Base-by-base conservation (phyloP, 1,140 invertebrate genomes). In the Spodoptera frugiperda region DNA sequence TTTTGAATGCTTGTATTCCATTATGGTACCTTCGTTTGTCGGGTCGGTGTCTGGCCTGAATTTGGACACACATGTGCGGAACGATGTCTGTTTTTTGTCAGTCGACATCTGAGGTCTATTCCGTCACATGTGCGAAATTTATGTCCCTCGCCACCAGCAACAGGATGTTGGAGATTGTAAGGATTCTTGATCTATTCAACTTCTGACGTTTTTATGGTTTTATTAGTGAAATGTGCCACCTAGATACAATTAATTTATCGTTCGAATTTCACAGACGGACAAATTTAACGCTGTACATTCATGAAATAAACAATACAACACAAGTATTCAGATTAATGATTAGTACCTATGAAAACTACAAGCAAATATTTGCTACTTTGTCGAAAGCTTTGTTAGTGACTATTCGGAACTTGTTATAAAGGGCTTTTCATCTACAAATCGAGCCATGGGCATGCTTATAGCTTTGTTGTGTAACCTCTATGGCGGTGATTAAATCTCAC, bases 401-500 rank as follows among this genome's bases (percentile, higher is more conserved):
- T 86, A 86, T 85, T 84, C 75, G 73, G 78, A 77, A 83, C 82
- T 74, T 89, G 89, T 91, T 92, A 91, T 87, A 86, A 88, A 88
- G 82, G 78, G 79, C 72, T 85, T 87, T 76, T 84, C 83, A 82
- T 88, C 89, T 91, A 92, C 89, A 81, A 68, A 77, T 87, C 70
- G 86, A 87, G 85, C 86, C 84, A 88, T 80, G 79, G 83, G 81
- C 91, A 93, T 93, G 91, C 91, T 91, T 86, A 86, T 87, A 87
- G 84, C 86, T 88, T 86, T 88, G 87, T 93, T 93, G 87, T 89
- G 92, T 91, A 93, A 92, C 89, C 86, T 92, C 87, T 91, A 92
- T 88, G 88, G 85, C 84, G 89, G 92, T 93, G 92, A 93, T 93
- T 92, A 92, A 90, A 93, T 93, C 92, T 93, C 92, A 92, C 91